Percentiles rank a stretch among this genome's conserved stretches.
phyloP scores from a whole-genome alignment of 2,797 vertebrate species.

The Pagetopsis macropterus region DNA sequence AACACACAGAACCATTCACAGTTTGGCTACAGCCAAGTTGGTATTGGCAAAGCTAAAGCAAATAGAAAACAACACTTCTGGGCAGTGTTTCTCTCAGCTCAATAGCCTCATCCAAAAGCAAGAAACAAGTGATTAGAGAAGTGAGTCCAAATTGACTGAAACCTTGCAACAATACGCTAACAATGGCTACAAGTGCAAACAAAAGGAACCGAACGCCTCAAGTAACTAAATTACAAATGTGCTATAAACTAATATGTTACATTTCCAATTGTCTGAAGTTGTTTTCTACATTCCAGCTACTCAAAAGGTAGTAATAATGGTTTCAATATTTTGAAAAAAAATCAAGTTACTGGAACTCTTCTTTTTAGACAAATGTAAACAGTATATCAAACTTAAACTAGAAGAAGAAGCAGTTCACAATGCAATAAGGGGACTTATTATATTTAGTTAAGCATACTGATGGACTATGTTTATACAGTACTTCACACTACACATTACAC shows the following conservation, averaged over 20 bases:
- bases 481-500: neutral
- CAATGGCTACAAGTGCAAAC: conserved; percentile 41
- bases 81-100: conserved; percentile 63
- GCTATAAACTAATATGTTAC: conserved; percentile 37
- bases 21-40: conserved; percentile 59
- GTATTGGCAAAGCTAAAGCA: conserved; percentile 64
- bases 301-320: conserved; percentile 10
- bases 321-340: neutral
- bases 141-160: conserved; percentile 64
- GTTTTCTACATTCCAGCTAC: conserved; percentile 22
- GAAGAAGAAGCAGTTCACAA: neutral
- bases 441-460: conserved; percentile 3
- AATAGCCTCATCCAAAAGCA: conserved; percentile 62
- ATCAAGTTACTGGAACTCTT: neutral
- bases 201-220: conserved; percentile 46
- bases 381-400: neutral
- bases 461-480: neutral
- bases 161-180: conserved; percentile 58
- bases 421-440: neutral
- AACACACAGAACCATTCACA: conserved; percentile 37
- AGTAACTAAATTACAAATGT: conserved; percentile 58
- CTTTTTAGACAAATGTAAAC: neutral
- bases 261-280: conserved; percentile 17
- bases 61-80: conserved; percentile 67
- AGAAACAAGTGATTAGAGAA: conserved; percentile 69